Percentiles rank a stretch among this genome's conserved stretches.
Evolutionary conservation across 2,888 invertebrate genomes (phyloP).

Genomic region (Lepidocyrtoides sp.): DNA sequence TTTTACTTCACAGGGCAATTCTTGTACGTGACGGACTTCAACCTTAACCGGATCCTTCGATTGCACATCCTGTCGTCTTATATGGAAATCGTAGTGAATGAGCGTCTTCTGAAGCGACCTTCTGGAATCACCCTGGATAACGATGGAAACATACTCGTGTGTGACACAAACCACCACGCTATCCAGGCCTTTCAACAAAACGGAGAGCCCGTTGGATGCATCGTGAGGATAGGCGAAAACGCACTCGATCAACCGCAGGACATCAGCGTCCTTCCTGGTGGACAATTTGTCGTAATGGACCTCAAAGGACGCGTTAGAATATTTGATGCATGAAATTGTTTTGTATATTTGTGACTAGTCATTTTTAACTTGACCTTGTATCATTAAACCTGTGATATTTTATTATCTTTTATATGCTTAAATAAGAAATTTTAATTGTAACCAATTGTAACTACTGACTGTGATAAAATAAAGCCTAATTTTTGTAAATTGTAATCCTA

Average conservation of each 20-base stretch:
- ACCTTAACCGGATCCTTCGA: constrained; percentile 60
- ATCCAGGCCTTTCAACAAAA: constrained; percentile 1
- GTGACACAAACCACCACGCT: constrained; percentile 18
- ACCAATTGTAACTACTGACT: too few species aligned
- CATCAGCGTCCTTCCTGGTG: constrained; percentile 33
- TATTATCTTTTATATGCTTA: too few species aligned
- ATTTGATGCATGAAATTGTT: too few species aligned
- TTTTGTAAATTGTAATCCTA: too few species aligned
- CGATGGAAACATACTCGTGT: constrained; percentile 56
- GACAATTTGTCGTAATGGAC: constrained; percentile 39
- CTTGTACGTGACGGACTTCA: constrained; percentile 82
- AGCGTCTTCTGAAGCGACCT: constrained; percentile 33
- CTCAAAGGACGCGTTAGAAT: constrained; percentile 46
- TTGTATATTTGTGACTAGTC: constrained; percentile 1
- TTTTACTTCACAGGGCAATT: constrained; percentile 63
- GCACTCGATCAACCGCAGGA: constrained; percentile 35
- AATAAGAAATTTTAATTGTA: too few species aligned
- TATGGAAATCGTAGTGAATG: not conserved
- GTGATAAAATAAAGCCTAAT: too few species aligned
- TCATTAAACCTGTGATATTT: constrained; percentile 15
- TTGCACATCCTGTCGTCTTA: not conserved
- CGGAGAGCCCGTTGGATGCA: not conserved
- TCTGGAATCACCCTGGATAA: constrained; percentile 52
- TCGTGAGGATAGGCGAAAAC: not conserved
- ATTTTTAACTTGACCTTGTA: not conserved